Evolutionary conservation across 2,888 invertebrate genomes (phyloP), one percentile per base, ranked within the genome.

Genomic region (Amphimallon solstitiale): DNA sequence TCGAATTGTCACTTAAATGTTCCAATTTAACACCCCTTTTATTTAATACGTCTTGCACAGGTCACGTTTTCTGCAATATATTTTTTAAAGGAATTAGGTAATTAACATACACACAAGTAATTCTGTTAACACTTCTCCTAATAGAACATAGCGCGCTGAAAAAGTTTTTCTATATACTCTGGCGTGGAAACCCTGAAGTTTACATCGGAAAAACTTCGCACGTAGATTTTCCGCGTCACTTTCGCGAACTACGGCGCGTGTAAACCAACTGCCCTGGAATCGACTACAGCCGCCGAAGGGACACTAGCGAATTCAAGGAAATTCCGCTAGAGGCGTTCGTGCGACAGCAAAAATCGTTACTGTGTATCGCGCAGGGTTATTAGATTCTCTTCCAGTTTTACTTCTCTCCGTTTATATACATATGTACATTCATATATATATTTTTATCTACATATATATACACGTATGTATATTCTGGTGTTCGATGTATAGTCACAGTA

Each of bases 311-410:
- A 71, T 81, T 78, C 73, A 46, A 19, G 66, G 66, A 69, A 70
- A 69, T 63, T 71, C 76, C 81, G 76, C 65, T 61, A 73, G 77
- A 68, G 78, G 80, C 79, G 77, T 74, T 68, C 71, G 49, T 45
- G 68, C 65, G 70, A 70, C 70, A 72, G 75, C 79, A 79, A 81
- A 81, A 81, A 81, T 81, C 81, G 80, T 81, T 81, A 81, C 79
- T 79, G 74, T 78, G 56, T 59, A 59, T 72, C 79, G 80, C 81
- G 81, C 81, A 81, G 77, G 56, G 56, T 59, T 59, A 59, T 59
- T 59, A 59, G 56, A 59, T 59, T 59, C 56, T 43, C 56, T 43
- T 59, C 34, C 29, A 29, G 43, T 45, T 59, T 59, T 43, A 59
- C 38, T 54, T 37, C 43, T 29, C 56, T 56, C 23, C 43, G 19